Conservation (phyloP, 2,797 vertebrate genomes). For the Mormyrops attenuatus region DNA sequence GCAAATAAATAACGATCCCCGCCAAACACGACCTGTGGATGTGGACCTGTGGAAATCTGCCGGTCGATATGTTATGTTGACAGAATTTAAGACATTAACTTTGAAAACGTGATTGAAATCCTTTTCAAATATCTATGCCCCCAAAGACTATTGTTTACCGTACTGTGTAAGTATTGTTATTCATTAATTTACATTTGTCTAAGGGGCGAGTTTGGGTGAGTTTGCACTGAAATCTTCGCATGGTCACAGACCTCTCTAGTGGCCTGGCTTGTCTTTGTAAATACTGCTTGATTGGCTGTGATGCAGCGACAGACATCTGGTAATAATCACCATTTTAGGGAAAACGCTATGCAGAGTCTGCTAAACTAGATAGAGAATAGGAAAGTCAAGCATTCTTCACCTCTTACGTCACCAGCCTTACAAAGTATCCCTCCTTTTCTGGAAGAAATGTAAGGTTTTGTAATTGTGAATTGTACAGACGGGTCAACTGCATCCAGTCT, state of each 20-base stretch:
- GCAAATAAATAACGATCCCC: background rate
- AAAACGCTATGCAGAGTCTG: constrained; percentile 33
- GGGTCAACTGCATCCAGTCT: background rate
- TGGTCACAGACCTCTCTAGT: background rate
- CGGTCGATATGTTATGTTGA: background rate
- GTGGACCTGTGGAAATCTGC: background rate
- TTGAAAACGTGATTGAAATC: background rate
- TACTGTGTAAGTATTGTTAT: background rate
- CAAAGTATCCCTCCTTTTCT: background rate
- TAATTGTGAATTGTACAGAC: constrained; percentile 5
- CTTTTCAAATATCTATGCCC: background rate
- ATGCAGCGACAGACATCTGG: constrained; percentile 44
- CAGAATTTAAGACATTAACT: background rate
- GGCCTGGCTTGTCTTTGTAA: background rate
- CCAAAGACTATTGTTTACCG: background rate
- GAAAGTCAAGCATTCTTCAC: constrained; percentile 29
- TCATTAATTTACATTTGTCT: background rate
- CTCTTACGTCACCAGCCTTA: constrained; percentile 16
- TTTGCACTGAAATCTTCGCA: background rate
- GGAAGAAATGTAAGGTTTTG: background rate
- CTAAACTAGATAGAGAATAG: constrained; percentile 31
- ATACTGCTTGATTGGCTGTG: constrained; percentile 4
- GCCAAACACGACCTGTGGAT: background rate
- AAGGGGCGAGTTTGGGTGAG: background rate
- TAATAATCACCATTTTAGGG: constrained; percentile 39